phyloP scores from a whole-genome alignment of 2,888 invertebrate genomes.

The Geotrupes spiniger region DNA sequence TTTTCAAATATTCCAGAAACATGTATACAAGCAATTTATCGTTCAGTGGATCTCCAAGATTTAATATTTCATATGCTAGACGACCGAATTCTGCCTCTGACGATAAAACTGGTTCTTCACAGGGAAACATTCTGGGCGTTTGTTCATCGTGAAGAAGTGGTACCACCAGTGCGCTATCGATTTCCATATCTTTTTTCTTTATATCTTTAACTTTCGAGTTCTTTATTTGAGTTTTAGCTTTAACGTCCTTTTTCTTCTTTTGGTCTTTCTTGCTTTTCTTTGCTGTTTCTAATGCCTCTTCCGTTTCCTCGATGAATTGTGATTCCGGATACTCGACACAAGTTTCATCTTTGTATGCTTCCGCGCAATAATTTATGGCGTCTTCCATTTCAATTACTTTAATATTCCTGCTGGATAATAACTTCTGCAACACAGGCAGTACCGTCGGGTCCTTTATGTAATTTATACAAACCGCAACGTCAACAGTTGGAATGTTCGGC shows the following conservation, averaged over 20 bases:
- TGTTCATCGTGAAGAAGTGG: constrained; percentile 47
- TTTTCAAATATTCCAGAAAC: constrained; percentile 60
- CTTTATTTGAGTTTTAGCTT: constrained; percentile 42
- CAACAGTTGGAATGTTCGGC: constrained; percentile 38
- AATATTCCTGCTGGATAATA: constrained; percentile 36
- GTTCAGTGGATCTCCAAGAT: constrained; percentile 51
- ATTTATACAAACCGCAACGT: constrained; percentile 40
- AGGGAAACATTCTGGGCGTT: constrained; percentile 60
- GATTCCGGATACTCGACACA: constrained; percentile 43
- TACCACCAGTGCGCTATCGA: neutral
- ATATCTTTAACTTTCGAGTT: constrained; percentile 3
- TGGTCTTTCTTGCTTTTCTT: neutral
- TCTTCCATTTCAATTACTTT: constrained; percentile 41
- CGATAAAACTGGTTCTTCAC: constrained; percentile 56
- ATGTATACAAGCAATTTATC: constrained; percentile 58
- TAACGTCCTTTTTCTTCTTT: constrained; percentile 31
- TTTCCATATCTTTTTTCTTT: constrained; percentile 14
- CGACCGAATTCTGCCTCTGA: constrained; percentile 56
- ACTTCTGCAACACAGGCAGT: constrained; percentile 37
- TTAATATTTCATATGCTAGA: constrained; percentile 51
- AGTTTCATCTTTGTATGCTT: constrained; percentile 55
- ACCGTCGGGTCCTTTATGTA: constrained; percentile 36
- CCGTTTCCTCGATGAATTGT: constrained; percentile 47
- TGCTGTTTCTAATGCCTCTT: constrained; percentile 33
- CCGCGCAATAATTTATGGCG: constrained; percentile 59